Conservation (phyloP, 2,888 invertebrate species). For the Dicycla oo region DNA sequence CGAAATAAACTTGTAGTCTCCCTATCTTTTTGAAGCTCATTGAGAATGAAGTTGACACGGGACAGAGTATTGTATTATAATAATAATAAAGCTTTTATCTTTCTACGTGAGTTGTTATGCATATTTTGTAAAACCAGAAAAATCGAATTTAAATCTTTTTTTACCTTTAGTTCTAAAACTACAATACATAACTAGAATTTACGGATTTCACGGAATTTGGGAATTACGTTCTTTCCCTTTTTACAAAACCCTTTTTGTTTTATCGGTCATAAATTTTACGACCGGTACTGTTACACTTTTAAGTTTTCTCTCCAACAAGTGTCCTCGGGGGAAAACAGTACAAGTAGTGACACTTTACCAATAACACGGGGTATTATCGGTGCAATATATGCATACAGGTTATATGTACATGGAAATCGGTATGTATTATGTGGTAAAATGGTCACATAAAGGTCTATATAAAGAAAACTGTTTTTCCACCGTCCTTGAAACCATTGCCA, state of each 20-base stretch:
- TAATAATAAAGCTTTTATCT: conserved; percentile 50
- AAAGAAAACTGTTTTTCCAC: background rate
- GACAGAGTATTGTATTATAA: conserved; percentile 53
- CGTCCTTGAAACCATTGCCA: background rate
- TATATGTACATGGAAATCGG: background rate
- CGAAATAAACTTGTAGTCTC: conserved; percentile 21
- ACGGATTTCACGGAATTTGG: conserved; percentile 13
- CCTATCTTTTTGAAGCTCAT: conserved; percentile 53
- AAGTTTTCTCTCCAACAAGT: conserved; percentile 1
- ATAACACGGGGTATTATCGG: conserved; percentile 23
- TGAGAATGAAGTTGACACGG: conserved; percentile 52
- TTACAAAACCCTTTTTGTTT: conserved; percentile 14
- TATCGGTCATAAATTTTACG: too few species aligned
- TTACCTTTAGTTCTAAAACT: conserved; percentile 17
- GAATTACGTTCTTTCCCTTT: background rate
- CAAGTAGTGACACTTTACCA: conserved; percentile 33
- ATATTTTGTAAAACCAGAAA: conserved; percentile 35
- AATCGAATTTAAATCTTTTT: conserved; percentile 4
- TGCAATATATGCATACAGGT: background rate
- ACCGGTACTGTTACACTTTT: conserved; percentile 8
- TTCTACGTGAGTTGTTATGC: conserved; percentile 40
- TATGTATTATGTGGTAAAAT: background rate
- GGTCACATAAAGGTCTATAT: too few species aligned
- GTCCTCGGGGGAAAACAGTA: conserved; percentile 4
- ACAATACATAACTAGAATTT: background rate